phyloP scores from a whole-genome alignment of 2,113 vertebrate genomes.

The Porphyrio hochstetteri region DNA sequence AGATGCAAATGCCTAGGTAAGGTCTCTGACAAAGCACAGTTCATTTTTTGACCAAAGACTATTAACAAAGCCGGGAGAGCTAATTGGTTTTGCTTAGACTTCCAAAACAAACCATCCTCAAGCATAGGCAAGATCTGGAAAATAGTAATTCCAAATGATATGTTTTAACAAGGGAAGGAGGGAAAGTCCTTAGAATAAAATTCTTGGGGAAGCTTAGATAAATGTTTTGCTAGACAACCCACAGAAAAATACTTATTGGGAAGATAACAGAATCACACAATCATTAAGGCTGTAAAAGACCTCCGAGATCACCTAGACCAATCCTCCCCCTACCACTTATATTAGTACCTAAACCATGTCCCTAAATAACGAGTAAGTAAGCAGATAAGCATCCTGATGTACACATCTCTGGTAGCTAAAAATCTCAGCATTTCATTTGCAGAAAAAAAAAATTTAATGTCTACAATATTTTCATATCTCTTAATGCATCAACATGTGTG shows the following conservation, averaged over 20 bases:
- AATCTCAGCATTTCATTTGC: background rate
- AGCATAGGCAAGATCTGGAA: background rate
- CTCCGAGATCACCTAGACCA: too few species aligned
- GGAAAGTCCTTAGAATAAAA: background rate
- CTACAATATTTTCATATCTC: background rate
- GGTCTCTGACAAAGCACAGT: background rate
- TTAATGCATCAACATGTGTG: background rate
- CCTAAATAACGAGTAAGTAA: background rate
- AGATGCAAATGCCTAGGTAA: background rate
- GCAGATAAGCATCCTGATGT: background rate
- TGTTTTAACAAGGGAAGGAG: background rate
- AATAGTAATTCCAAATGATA: background rate
- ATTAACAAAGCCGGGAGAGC: background rate
- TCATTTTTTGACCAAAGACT: background rate
- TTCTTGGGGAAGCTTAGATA: background rate
- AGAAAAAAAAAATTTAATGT: background rate
- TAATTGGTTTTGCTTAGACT: background rate
- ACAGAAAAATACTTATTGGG: background rate
- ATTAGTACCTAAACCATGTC: too few species aligned
- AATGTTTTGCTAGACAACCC: accelerated
- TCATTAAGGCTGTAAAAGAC: too few species aligned
- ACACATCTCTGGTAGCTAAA: background rate
- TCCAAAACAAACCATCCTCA: background rate
- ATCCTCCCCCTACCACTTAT: too few species aligned
- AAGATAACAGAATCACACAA: background rate